Conservation (phyloP, 2,113 vertebrate genomes). For the Esox niger region DNA sequence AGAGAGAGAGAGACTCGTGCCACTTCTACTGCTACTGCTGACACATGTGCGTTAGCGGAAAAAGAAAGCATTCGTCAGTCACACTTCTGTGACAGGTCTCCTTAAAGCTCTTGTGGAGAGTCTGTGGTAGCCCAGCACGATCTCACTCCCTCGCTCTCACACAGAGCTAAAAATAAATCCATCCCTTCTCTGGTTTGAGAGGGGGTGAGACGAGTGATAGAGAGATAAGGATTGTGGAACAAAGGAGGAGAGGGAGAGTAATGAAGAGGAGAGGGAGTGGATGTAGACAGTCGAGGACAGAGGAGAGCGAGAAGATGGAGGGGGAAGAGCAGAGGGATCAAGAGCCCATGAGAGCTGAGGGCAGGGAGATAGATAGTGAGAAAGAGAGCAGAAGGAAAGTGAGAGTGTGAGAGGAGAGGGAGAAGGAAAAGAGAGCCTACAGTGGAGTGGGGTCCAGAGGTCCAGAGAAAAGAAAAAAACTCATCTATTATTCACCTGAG, state of each 20-base stretch:
- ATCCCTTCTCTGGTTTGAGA: conserved; percentile 6
- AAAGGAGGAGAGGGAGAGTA: background rate
- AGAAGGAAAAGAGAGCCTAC: conserved; percentile 10
- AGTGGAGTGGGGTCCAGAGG: conserved; percentile 16
- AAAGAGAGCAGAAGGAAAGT: background rate
- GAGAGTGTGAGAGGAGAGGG: background rate
- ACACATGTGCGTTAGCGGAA: background rate
- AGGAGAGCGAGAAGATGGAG: background rate
- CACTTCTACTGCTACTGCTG: background rate
- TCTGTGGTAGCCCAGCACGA: conserved; percentile 10
- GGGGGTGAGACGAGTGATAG: background rate
- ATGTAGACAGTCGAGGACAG: background rate
- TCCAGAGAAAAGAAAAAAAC: conserved; percentile 18
- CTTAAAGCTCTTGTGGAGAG: conserved; percentile 1
- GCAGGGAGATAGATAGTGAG: conserved; percentile 11
- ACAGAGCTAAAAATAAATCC: conserved; percentile 6
- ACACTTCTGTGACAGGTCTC: conserved; percentile 3
- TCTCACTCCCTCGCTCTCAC: conserved; percentile 3
- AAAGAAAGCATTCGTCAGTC: background rate
- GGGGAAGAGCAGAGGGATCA: background rate
- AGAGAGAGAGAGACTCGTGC: background rate
- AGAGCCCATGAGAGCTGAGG: background rate
- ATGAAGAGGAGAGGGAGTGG: background rate
- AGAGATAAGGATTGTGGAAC: conserved; percentile 10
- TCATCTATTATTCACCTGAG: conserved; percentile 63